Base-by-base conservation (phyloP, 2,797 vertebrate genomes). In the Busarellus nigricollis region DNA sequence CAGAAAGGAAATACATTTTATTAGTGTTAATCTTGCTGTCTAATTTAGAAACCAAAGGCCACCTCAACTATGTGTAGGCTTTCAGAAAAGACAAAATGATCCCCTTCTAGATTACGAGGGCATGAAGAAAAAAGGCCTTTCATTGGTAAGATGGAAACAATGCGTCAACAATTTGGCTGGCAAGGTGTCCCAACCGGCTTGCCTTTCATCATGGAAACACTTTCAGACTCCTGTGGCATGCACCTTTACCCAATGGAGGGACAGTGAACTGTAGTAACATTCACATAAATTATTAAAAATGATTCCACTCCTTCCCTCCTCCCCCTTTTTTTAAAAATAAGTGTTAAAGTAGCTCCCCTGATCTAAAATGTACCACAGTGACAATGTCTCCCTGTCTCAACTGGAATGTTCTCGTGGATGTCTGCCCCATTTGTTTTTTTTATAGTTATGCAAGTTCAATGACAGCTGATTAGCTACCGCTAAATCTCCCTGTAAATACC, bases 111-210 rank as follows among this genome's bases (percentile, higher is more conserved):
- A 80, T 61, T 89, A 88, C 6, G 83, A 54, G 45, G 25, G 76
- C 85, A 96, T 0, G 11, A 85, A 94, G 69, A 57, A 90, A 94
- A 95, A 93, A 94, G 57, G 29, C 31, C 42, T 93, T 81, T 87
- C 69, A 57, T 13, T 69, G 50, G 91, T 95, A 94, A 96, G 58
- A 94, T 83, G 96, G 96, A 97, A 97, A 97, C 91, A 96, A 95
- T 95, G 96, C 11, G 54, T 37, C 87, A 96, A 79, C 82, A 72
- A 91, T 95, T 79, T 28, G 54, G 42, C 47, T 94, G 95, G 94
- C 83, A 83, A 97, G 84, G 92, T 35, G 37, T 96, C 78, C 83
- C 55, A 89, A 72, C 33, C 70, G 84, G 94, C 66, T 96, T 71
- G 19, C 66, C 69, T 96, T 91, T 92, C 95, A 96, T 90, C 76